Base-by-base conservation (phyloP, 2,797 vertebrate species). In the Pempheris klunzingeri region DNA sequence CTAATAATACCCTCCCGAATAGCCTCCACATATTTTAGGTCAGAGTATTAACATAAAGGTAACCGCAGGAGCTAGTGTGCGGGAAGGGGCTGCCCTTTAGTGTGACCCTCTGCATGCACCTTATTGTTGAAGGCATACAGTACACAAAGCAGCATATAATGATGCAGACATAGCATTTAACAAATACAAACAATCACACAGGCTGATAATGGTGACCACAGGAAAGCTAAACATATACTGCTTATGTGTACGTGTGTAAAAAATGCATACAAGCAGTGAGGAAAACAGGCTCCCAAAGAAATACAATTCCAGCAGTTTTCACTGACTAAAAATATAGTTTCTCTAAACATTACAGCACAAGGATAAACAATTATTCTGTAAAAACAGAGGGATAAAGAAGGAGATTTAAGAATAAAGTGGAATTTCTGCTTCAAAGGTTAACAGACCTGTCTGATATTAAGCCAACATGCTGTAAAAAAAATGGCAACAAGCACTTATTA, bases 1-100 rank as follows among this genome's bases (percentile, higher is more conserved):
- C 92, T 92, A 93, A 93, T 93, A 83, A 92, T 69, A 92, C 50
- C 78, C 74, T 87, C 76, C 36, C 28, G 24, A 78, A 82, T 77
- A 66, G 72, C 64, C 81, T 81, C 62, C 26, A 36, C 87, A 90
- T 91, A 88, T 77, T 90, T 90, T 66, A 60, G 91, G 91, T 90
- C 59, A 80, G 74, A 77, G 81, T 83, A 89, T 85, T 82, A 92
- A 90, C 87, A 90, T 92, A 80, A 84, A 91, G 89, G 73, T 36
- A 3, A 88, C 91, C 90, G 3, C 90, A 82, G 74, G 87, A 84
- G 85, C 80, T 83, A 82, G 81, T 30, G 53, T 87, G 79, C 84
- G 84, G 87, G 79, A 88, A 87, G 78, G 74, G 49, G 69, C 71
- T 81, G 75, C 59, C 65, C 78, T 83, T 80, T 32, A 74, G 66